phyloP scores from a whole-genome alignment of 2,888 invertebrate species.

The Merodon equestris region DNA sequence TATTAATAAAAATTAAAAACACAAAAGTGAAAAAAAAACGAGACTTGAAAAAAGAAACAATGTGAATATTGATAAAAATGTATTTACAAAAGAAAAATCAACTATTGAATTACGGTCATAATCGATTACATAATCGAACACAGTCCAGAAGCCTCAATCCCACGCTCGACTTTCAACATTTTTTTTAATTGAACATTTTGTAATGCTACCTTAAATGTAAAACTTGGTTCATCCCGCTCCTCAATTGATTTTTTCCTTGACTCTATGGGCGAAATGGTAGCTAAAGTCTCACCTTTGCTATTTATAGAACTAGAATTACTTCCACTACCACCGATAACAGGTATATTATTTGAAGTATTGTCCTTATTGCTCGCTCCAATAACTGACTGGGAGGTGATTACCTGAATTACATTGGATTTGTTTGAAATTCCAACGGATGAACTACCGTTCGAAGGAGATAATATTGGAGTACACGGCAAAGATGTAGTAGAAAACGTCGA shows the following conservation, averaged over 20 bases:
- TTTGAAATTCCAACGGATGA: conserved; percentile 6
- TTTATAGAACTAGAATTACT: neutral
- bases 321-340: conserved; percentile 73
- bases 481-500: conserved; percentile 53
- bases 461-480: conserved; percentile 45
- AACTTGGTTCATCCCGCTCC: conserved; percentile 47
- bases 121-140: conserved; percentile 88
- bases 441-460: conserved; percentile 26
- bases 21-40: too few species aligned
- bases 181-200: conserved; percentile 84
- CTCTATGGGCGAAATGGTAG: conserved; percentile 60
- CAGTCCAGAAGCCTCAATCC: conserved; percentile 90
- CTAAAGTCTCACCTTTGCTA: conserved; percentile 24
- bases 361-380: conserved; percentile 67
- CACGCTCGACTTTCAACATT: conserved; percentile 86
- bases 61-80: conserved; percentile 24
- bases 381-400: conserved; percentile 62
- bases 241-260: conserved; percentile 37
- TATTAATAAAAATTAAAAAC: too few species aligned
- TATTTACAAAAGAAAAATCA: conserved; percentile 50
- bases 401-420: conserved; percentile 57
- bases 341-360: conserved; percentile 74
- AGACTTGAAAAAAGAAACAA: conserved; percentile 3
- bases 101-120: conserved; percentile 4
- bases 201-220: conserved; percentile 84